Evolutionary conservation across 2,888 invertebrate species (phyloP).

Genomic region (Crematogaster levior): DNA sequence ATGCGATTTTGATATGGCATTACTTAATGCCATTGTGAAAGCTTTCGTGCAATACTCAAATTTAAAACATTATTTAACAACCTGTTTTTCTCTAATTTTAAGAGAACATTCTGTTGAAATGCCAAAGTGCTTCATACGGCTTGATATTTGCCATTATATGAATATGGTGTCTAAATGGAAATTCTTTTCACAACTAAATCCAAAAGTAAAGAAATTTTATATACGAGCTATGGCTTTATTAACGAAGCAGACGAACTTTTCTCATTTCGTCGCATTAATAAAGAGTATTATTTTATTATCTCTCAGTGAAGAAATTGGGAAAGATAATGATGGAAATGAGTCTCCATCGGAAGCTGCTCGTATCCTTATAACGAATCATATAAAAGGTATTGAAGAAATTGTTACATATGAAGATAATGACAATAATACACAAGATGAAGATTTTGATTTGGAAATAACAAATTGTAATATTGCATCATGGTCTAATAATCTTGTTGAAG

Average conservation of each 20-base stretch:
- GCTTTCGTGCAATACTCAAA: conserved; percentile 37
- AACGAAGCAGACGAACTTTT: background rate
- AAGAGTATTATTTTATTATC: conserved; percentile 23
- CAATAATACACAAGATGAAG: background rate
- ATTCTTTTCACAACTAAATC: background rate
- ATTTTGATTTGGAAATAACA: background rate
- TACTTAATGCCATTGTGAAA: conserved; percentile 52
- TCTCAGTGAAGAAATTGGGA: conserved; percentile 32
- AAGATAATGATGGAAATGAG: conserved; percentile 19
- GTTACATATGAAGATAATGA: background rate
- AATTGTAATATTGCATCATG: conserved; percentile 4
- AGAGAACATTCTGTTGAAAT: background rate
- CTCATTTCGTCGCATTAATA: background rate
- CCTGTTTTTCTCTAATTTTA: conserved; percentile 1
- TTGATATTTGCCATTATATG: conserved; percentile 44
- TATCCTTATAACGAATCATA: background rate
- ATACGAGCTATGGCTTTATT: conserved; percentile 14
- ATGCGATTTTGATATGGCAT: no score
- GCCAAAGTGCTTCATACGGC: conserved; percentile 24
- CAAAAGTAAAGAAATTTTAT: conserved; percentile 6
- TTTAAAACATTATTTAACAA: conserved; percentile 18
- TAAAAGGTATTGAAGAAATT: conserved; percentile 1
- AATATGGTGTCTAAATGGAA: background rate
- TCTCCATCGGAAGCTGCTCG: conserved; percentile 12
- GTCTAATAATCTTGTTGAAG: background rate